Evolutionary conservation across 2,888 invertebrate genomes (phyloP).

Genomic region (Lithophane leautieri): DNA sequence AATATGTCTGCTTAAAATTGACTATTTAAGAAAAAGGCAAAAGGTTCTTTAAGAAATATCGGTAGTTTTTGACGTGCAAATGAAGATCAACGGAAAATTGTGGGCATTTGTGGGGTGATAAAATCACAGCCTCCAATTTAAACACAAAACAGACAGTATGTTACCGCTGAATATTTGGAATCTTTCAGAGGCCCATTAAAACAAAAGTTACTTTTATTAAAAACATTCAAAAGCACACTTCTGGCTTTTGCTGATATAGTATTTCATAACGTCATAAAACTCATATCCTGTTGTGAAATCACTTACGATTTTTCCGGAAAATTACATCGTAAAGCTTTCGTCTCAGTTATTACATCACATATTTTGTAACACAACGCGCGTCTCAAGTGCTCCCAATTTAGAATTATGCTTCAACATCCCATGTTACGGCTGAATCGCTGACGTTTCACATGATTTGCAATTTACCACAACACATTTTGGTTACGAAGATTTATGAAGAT

Average conservation of each 20-base stretch:
- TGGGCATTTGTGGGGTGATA: not conserved
- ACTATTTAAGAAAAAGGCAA: not conserved
- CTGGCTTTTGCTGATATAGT: constrained; percentile 31
- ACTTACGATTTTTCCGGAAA: constrained; percentile 74
- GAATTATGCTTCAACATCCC: constrained; percentile 73
- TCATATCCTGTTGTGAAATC: constrained; percentile 63
- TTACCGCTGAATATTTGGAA: not conserved
- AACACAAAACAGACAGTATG: not conserved
- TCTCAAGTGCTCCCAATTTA: constrained; percentile 84
- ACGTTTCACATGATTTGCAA: constrained; percentile 59
- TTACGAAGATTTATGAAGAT: constrained; percentile 45
- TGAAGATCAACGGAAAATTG: not conserved
- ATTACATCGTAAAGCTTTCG: constrained; percentile 74
- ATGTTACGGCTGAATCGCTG: constrained; percentile 52
- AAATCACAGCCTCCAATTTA: not conserved
- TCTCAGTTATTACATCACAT: constrained; percentile 83
- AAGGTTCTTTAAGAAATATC: not conserved
- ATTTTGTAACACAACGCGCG: constrained; percentile 84
- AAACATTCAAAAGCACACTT: constrained; percentile 2
- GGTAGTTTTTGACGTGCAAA: constrained; percentile 10
- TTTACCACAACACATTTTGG: constrained; percentile 60
- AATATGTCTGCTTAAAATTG: not conserved
- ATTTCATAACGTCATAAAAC: constrained; percentile 55
- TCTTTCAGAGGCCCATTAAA: not conserved
- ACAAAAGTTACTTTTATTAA: constrained; percentile 3